phyloP scores from a whole-genome alignment of 1,140 invertebrate genomes.

The Rhyacophila brunnea region DNA sequence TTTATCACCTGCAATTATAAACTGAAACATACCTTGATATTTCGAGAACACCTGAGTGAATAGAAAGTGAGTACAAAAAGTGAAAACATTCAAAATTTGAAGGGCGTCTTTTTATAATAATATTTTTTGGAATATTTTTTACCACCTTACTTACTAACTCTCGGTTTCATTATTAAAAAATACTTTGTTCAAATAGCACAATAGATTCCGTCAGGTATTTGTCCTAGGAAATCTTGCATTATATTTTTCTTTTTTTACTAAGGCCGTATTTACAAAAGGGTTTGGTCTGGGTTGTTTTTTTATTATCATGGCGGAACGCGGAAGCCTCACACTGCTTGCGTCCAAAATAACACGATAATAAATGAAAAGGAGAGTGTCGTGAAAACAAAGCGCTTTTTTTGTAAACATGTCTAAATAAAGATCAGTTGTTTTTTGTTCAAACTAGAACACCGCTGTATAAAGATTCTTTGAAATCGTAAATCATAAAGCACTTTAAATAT shows the following conservation, averaged over 20 bases:
- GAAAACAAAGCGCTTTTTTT: too few species aligned
- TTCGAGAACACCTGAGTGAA: background rate
- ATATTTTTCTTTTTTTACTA: constrained; percentile 16
- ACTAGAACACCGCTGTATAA: too few species aligned
- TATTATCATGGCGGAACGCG: constrained; percentile 10
- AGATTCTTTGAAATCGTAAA: too few species aligned
- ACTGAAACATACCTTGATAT: constrained; percentile 29
- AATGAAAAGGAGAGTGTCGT: too few species aligned
- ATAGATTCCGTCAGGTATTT: background rate
- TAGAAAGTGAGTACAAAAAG: constrained; percentile 14
- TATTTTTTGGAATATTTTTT: constrained; percentile 11
- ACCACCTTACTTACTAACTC: constrained; percentile 14
- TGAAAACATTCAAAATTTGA: constrained; percentile 23
- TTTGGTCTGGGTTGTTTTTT: constrained; percentile 9
- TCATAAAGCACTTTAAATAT: too few species aligned
- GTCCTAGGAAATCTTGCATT: constrained; percentile 11
- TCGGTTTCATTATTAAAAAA: constrained; percentile 31
- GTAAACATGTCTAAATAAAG: too few species aligned
- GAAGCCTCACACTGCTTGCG: background rate
- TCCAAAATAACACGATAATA: too few species aligned
- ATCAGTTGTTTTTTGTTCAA: too few species aligned
- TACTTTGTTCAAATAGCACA: background rate
- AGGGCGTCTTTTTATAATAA: constrained; percentile 18
- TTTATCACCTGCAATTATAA: constrained; percentile 25
- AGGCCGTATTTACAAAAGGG: constrained; percentile 13